phyloP scores from a whole-genome alignment of 2,888 invertebrate genomes.

The Platycnemis pennipes region DNA sequence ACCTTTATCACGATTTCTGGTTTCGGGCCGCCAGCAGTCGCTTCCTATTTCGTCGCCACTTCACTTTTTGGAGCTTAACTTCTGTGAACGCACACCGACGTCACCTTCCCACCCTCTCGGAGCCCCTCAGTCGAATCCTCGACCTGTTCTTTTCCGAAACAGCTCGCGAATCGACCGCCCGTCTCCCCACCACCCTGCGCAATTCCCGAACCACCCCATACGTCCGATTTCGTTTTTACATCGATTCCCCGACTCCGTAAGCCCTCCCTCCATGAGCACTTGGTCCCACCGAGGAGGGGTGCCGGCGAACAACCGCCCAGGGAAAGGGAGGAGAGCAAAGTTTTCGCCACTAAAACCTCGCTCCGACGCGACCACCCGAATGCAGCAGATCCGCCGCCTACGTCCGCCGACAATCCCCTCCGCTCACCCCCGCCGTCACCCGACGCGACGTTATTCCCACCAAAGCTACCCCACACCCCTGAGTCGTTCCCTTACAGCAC shows the following conservation, averaged over 20 bases:
- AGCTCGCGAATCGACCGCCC: neutral
- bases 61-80: neutral
- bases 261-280: too few relatives aligned
- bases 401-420: neutral
- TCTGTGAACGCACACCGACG: neutral
- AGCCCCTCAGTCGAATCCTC: too few relatives aligned
- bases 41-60: neutral
- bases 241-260: neutral
- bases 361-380: neutral
- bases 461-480: too few relatives aligned
- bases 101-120: neutral
- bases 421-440: neutral
- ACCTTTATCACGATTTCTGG: neutral
- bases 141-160: too few relatives aligned
- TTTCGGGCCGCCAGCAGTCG: neutral
- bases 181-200: neutral
- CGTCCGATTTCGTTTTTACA: neutral
- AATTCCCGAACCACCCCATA: neutral
- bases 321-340: neutral
- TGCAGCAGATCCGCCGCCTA: neutral
- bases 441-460: neutral
- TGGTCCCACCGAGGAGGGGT: too few relatives aligned
- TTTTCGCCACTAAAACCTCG: slow-evolving; percentile 19
- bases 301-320: neutral
- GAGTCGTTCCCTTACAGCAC: neutral